Evolutionary conservation across 2,113 vertebrate species (phyloP).

Genomic region (Verasper variegatus): DNA sequence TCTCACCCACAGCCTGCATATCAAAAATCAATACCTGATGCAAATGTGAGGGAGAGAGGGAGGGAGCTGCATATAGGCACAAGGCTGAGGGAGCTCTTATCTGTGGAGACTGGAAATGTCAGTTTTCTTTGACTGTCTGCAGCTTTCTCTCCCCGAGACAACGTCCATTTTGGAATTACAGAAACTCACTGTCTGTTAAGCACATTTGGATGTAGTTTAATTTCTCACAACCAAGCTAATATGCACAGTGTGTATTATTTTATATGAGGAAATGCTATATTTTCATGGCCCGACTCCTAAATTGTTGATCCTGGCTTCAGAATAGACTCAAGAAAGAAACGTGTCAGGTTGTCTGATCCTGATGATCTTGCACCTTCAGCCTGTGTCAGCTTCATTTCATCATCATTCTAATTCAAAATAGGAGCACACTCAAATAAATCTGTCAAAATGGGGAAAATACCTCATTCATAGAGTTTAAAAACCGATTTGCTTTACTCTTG

Average conservation of each 20-base stretch:
- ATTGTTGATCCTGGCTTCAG: constrained; percentile 5
- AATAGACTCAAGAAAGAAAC: too few relatives aligned
- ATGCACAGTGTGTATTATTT: background rate
- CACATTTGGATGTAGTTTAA: background rate
- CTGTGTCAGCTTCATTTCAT: too few relatives aligned
- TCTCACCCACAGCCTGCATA: constrained; percentile 66
- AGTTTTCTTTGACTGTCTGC: constrained; percentile 44
- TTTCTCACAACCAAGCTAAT: background rate
- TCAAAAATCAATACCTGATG: constrained; percentile 76
- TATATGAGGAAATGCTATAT: background rate
- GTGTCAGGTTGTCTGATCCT: too few relatives aligned
- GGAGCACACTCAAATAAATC: background rate
- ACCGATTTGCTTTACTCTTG: background rate
- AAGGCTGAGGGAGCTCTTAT: constrained; percentile 47
- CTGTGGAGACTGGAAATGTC: constrained; percentile 55
- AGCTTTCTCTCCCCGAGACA: background rate
- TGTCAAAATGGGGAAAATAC: too few relatives aligned
- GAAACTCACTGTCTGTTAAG: background rate
- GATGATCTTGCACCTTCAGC: too few relatives aligned
- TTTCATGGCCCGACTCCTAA: background rate
- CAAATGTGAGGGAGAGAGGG: constrained; percentile 56
- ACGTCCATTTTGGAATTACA: constrained; percentile 45
- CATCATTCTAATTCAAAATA: too few relatives aligned
- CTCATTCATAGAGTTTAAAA: too few relatives aligned
- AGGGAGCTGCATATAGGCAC: constrained; percentile 45